Conservation (phyloP, 2,113 vertebrate species). For the Merops nubicus region DNA sequence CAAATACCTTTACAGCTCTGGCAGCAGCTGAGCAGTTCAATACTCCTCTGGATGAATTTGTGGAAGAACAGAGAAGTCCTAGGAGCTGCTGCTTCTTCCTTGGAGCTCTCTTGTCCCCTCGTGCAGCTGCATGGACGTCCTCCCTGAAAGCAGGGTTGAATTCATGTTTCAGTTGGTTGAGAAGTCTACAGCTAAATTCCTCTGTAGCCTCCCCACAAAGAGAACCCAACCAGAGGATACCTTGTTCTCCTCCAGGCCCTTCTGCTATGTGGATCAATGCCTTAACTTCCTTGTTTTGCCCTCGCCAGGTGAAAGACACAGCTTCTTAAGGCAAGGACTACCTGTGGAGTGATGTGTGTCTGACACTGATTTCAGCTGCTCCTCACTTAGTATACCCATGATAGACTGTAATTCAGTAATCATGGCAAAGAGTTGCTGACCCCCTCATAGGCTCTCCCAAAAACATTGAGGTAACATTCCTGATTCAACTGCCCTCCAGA, state of each 20-base stretch:
- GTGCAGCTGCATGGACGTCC: background rate
- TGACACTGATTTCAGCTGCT: background rate
- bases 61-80: background rate
- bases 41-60: background rate
- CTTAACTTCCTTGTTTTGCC: background rate
- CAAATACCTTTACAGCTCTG: background rate
- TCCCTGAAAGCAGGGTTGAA: background rate
- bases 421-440: background rate
- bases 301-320: background rate
- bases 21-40: background rate
- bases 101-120: background rate
- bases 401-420: background rate
- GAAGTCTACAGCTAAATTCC: background rate
- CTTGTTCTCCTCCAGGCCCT: background rate
- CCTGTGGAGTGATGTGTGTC: background rate
- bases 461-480: background rate
- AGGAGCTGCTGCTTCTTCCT: background rate
- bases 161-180: rapidly evolving
- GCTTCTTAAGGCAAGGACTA: background rate
- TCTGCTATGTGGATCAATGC: background rate
- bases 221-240: background rate
- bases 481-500: background rate
- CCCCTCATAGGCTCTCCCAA: background rate
- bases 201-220: background rate
- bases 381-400: background rate